Evolutionary conservation across 1,140 invertebrate species (phyloP).

Genomic region (Oncopeltus fasciatus): DNA sequence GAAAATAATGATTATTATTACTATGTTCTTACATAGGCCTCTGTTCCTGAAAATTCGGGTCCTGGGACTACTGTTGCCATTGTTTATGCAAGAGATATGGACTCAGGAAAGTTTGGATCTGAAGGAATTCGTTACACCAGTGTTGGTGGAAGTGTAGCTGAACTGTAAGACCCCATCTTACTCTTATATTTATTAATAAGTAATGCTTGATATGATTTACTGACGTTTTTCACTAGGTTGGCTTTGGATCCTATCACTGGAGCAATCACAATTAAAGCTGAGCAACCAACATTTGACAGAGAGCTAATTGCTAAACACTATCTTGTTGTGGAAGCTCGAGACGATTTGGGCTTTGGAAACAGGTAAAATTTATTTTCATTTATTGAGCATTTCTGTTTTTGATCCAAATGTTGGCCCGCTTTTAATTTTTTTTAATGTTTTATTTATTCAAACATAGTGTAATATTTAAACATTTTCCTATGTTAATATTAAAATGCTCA

Average conservation of each 20-base stretch:
- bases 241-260: conserved; percentile 66
- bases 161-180: too few species aligned
- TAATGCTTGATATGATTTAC: background rate
- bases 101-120: conserved; percentile 74
- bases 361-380: conserved; percentile 32
- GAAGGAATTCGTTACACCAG: conserved; percentile 75
- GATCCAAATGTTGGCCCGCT: too few species aligned
- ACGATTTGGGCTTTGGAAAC: conserved; percentile 73
- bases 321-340: conserved; percentile 80
- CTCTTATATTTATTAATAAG: background rate
- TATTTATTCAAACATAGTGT: too few species aligned
- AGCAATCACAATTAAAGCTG: conserved; percentile 64
- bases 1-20: too few species aligned
- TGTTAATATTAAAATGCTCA: too few species aligned
- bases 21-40: too few species aligned
- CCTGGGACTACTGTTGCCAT: conserved; percentile 66
- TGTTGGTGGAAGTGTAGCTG: conserved; percentile 61
- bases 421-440: too few species aligned
- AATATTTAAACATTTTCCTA: too few species aligned
- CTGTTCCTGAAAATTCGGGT: conserved; percentile 67
- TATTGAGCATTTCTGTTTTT: too few species aligned
- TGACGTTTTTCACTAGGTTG: conserved; percentile 61
- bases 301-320: conserved; percentile 75
- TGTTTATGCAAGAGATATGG: conserved; percentile 67
- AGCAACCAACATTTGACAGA: conserved; percentile 63